phyloP scores from a whole-genome alignment of 2,888 invertebrate species.

The Drosophila parthenogenetica region DNA sequence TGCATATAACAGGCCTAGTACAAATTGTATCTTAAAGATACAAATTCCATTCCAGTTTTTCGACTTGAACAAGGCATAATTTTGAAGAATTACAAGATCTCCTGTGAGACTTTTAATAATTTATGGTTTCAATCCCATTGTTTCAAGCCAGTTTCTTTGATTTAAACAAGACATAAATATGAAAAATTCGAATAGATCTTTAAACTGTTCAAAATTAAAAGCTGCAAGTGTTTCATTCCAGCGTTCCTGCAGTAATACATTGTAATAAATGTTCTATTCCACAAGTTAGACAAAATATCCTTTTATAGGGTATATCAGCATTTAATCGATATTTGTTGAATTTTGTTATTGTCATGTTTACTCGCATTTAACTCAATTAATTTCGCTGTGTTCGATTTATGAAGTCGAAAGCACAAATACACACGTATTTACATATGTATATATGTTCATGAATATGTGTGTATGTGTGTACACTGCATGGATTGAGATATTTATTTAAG shows the following conservation, averaged over 20 bases:
- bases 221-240: too few species aligned
- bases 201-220: too few species aligned
- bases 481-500: conserved; percentile 16
- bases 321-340: conserved; percentile 29
- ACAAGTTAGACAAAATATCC: background rate
- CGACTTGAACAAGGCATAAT: too few species aligned
- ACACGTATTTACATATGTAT: conserved; percentile 2
- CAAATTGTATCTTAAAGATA: too few species aligned
- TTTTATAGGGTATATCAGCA: conserved; percentile 6
- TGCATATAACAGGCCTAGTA: too few species aligned
- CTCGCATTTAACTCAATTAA: conserved; percentile 46
- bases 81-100: too few species aligned
- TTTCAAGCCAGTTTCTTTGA: too few species aligned
- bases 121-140: background rate
- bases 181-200: too few species aligned
- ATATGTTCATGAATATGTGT: background rate
- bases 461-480: conserved; percentile 1
- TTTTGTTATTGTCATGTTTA: conserved; percentile 25
- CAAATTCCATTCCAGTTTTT: background rate
- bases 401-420: conserved; percentile 14
- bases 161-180: too few species aligned
- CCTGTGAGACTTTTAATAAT: too few species aligned
- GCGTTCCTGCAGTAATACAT: too few species aligned
- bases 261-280: background rate
- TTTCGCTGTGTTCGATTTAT: conserved; percentile 42